Base-by-base conservation (phyloP, 1,140 invertebrate species). In the Heliconius eleuchia region DNA sequence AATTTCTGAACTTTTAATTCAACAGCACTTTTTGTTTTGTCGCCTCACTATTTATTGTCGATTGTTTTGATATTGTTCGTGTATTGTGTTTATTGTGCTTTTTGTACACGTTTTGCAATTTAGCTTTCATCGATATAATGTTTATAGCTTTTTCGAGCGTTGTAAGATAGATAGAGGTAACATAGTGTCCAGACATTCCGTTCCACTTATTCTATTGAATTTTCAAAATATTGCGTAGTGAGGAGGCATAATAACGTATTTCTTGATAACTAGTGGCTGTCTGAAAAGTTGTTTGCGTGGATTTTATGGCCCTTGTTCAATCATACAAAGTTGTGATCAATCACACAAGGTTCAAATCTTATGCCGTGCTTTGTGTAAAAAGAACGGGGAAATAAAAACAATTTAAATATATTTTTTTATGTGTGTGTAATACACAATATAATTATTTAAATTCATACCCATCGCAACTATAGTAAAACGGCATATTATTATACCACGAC, bases 61-160 rank as follows among this genome's bases (percentile, higher is more conserved):
- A 66, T 66, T 66, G 60, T 66, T 66, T 66, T 66, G 60, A 66
- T 66, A 66, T 66, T 66, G 60, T 66, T 66, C 60, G 60, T 66
- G 60, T 66, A 66, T 66, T 66, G 60, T 30, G 23, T n/a, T 66
- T 66, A 27, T 60, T 60, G 55, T 13, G n/a, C 55, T 27, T 60
- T 60, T 60, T 52, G 50, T 19, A 52, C 7, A 57, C 55, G 7
- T 46, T 46, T 46, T 66, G 27, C 60, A 23, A 66, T 66, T 66
- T 30, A 66, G 27, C 27, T 66, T 66, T 66, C 27, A 66, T 66
- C 60, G 27, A 23, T 66, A 30, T 8, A 66, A 30, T 66, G 60
- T 27, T 66, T 30, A 30, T 30, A 66, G 55, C 4, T 27, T 66
- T 27, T 23, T 60, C 9, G 6, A 9, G 8, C 55, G 9, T 23